Conservation (phyloP, 1,140 invertebrate species). For the Lucilia cuprina region DNA sequence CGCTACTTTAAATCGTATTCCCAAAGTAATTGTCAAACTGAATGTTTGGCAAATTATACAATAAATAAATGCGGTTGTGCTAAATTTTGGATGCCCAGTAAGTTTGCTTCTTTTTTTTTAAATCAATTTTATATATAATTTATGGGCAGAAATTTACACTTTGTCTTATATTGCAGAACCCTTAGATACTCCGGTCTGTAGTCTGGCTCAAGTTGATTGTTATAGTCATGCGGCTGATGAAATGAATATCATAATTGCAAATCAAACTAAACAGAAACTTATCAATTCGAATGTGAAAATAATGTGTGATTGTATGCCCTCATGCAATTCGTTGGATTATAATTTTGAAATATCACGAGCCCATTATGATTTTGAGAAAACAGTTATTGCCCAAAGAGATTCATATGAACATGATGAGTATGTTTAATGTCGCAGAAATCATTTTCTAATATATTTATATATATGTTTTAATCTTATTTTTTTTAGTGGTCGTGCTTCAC, state of each 20-base stretch:
- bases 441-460: too few relatives aligned
- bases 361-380: conserved; percentile 47
- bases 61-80: conserved; percentile 72
- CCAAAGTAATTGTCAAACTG: conserved; percentile 77
- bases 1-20: conserved; percentile 75
- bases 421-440: not conserved
- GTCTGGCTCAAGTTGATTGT: conserved; percentile 47
- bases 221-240: conserved; percentile 56
- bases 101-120: conserved; percentile 40
- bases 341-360: conserved; percentile 73
- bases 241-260: conserved; percentile 50
- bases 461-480: not conserved
- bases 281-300: conserved; percentile 44
- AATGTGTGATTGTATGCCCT: conserved; percentile 70
- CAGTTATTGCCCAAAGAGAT: conserved; percentile 49
- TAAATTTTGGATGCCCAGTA: conserved; percentile 74
- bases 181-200: conserved; percentile 48
- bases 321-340: conserved; percentile 72
- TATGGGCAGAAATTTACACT: not conserved
- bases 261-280: conserved; percentile 48
- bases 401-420: conserved; percentile 51
- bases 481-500: conserved; percentile 49
- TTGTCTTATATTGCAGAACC: conserved; percentile 44
- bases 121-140: too few relatives aligned
- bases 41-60: conserved; percentile 79